A percentile compares a stretch with the other conserved stretches of the same genome.
Evolutionary conservation across 2,888 invertebrate species (phyloP).

Genomic region (Epinotia nisella): DNA sequence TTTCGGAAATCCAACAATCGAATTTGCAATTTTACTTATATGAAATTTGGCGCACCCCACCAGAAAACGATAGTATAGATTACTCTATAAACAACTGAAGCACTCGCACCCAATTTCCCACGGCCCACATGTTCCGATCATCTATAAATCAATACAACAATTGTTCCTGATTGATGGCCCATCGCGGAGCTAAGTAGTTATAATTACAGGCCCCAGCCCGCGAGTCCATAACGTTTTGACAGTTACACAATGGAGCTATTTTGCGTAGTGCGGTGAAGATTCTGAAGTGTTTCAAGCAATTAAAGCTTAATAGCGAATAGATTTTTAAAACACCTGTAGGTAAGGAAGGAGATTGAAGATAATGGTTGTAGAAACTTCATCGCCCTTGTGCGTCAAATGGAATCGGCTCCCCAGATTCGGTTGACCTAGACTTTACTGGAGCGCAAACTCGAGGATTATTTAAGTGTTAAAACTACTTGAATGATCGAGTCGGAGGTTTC

Average conservation of each 20-base stretch:
- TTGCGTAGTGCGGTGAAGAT: conserved; percentile 38
- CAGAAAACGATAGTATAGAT: neutral
- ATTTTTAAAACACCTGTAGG: neutral
- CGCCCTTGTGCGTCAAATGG: neutral
- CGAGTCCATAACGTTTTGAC: conserved; percentile 69
- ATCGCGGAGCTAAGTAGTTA: conserved; percentile 49
- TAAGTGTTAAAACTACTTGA: too few species aligned
- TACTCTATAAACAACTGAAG: conserved; percentile 22
- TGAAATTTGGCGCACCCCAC: too few species aligned
- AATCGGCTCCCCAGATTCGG: neutral
- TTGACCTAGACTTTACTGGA: too few species aligned
- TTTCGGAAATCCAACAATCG: too few species aligned
- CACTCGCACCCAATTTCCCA: conserved; percentile 42
- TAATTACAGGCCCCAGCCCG: conserved; percentile 57
- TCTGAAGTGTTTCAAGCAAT: conserved; percentile 18
- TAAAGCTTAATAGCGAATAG: conserved; percentile 19
- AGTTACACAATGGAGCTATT: conserved; percentile 46
- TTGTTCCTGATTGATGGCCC: conserved; percentile 49
- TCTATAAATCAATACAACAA: conserved; percentile 47
- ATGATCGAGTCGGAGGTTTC: too few species aligned
- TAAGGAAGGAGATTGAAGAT: neutral
- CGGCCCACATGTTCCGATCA: conserved; percentile 45
- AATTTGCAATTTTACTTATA: too few species aligned
- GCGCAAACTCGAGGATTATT: too few species aligned
- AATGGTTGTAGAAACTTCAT: neutral